Percentiles rank a stretch among this genome's conserved stretches.
These are phyloP conservation scores for Merodon equestris DNA, from an alignment of 2,888 invertebrate genomes.

Conservation along the genomic window DNA sequence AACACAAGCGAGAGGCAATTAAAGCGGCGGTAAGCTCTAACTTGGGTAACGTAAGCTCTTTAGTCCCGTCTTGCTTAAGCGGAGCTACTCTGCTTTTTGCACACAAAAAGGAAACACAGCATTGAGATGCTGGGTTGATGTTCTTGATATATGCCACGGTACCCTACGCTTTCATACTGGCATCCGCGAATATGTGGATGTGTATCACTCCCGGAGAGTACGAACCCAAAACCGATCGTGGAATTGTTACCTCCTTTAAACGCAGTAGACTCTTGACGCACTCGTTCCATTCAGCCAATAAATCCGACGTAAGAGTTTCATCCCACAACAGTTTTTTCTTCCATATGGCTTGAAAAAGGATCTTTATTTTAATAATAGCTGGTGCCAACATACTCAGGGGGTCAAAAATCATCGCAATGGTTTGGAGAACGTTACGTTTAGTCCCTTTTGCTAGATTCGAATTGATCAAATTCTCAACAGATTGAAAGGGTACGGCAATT, in stretches of 20 bases:
- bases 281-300: too few species aligned
- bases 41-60: not conserved
- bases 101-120: too few species aligned
- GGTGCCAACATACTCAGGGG: too few species aligned
- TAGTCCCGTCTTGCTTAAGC: not conserved
- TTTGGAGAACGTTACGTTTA: slow-evolving; percentile 7
- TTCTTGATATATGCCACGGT: slow-evolving; percentile 4
- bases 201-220: not conserved
- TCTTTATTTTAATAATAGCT: too few species aligned
- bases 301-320: not conserved
- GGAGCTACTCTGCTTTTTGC: not conserved
- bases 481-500: slow-evolving; percentile 5
- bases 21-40: not conserved
- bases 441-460: slow-evolving; percentile 2
- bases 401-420: slow-evolving; percentile 10
- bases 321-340: too few species aligned
- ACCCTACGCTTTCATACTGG: slow-evolving; percentile 10
- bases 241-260: not conserved
- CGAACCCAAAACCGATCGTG: not conserved
- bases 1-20: not conserved
- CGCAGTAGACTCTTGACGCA: not conserved
- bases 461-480: not conserved
- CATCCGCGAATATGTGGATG: slow-evolving; percentile 11
- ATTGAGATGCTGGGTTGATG: too few species aligned
- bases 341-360: too few species aligned